phyloP scores from a whole-genome alignment of 1,140 invertebrate species.

The Gerris buenoi region DNA sequence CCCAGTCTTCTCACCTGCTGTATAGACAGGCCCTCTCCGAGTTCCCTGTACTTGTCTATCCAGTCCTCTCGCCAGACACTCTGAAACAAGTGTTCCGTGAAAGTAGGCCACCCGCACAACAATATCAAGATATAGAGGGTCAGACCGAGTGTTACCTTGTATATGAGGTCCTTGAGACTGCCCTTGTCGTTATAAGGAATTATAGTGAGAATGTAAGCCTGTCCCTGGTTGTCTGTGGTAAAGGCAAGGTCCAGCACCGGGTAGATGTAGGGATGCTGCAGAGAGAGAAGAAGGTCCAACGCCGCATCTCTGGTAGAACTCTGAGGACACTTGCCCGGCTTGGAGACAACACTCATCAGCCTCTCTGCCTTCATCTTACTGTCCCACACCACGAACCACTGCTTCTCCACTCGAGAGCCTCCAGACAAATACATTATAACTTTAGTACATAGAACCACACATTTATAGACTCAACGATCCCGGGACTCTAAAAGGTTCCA shows the following conservation, averaged over 20 bases:
- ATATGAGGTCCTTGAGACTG: slow-evolving; percentile 77
- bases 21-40: slow-evolving; percentile 48
- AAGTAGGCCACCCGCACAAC: no score
- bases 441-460: neutral
- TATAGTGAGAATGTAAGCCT: slow-evolving; percentile 50
- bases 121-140: neutral
- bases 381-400: slow-evolving; percentile 79
- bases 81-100: slow-evolving; percentile 23
- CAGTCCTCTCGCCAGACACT: slow-evolving; percentile 53
- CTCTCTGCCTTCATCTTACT: slow-evolving; percentile 63
- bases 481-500: no score
- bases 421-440: slow-evolving; percentile 17
- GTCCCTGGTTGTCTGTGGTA: slow-evolving; percentile 30
- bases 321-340: slow-evolving; percentile 40
- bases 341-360: slow-evolving; percentile 58
- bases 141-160: slow-evolving; percentile 42
- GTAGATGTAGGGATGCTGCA: slow-evolving; percentile 84
- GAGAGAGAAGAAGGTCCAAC: slow-evolving; percentile 62
- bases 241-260: slow-evolving; percentile 70
- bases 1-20: slow-evolving; percentile 71
- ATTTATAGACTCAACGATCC: no score
- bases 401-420: slow-evolving; percentile 66
- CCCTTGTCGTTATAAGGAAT: slow-evolving; percentile 67
- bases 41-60: slow-evolving; percentile 49
- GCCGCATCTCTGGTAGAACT: slow-evolving; percentile 43